Base-by-base conservation (phyloP, 2,888 invertebrate genomes). In the Unio pictorum region DNA sequence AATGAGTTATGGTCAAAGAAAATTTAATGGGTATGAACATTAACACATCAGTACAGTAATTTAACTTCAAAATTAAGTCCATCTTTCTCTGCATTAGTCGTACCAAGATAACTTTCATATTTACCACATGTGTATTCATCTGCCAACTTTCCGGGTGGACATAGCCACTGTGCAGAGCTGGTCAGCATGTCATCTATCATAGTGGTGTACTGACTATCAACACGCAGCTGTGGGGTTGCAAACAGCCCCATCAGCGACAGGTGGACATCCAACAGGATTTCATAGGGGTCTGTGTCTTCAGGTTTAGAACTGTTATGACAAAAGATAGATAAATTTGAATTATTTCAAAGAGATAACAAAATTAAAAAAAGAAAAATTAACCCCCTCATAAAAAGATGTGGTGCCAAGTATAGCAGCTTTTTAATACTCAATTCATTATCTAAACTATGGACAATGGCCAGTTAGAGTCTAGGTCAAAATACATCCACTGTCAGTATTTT, bases 41-140 rank as follows among this genome's bases (percentile, higher is more conserved):
- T 58, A 18, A 57, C 8, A 5, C 60, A 23, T 61, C 7, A 59
- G 23, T 34, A 23, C 55, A 60, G 20, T n/a, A 54, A 30, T 23
- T n/a, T 20, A 26, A 30, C 20, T n/a, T 61, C 7, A 30, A 11
- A 1, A 26, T 61, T 23, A 20, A 28, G 28, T 3, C 8, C 17
- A 7, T 26, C 26, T 61, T 23, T 61, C 30, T 18, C 28, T 45
- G 15, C 45, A 15, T 15, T 45, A 15, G 15, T 15, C 45, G 15
- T 45, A 45, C 45, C 45, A 3, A 45, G 45, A 45, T 15, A 45
- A 45, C 15, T 45, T 45, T 45, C 17, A 58, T 57, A 78, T 83
- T 73, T 74, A 86, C 86, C 84, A 76, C 86, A 86, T 15, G 75
- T 76, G 55, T 79, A 72, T 23, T 76, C 72, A 57, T 79, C 80